These are phyloP conservation scores for Apodemia mormo DNA, from an alignment of 2,888 invertebrate genomes.

Conservation along the genomic window DNA sequence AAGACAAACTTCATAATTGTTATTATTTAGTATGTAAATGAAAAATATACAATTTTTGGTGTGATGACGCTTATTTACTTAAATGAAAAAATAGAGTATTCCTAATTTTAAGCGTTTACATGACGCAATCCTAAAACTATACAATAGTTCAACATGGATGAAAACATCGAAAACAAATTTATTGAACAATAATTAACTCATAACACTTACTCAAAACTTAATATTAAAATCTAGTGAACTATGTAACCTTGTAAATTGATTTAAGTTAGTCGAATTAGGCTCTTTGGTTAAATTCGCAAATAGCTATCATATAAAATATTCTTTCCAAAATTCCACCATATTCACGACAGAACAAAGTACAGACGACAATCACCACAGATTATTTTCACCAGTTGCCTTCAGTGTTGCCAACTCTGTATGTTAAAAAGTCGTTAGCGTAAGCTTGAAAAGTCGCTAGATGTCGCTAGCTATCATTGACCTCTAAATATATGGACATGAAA, in stretches of 20 bases:
- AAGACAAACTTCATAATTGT: slow-evolving; percentile 38
- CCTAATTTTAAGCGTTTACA: slow-evolving; percentile 63
- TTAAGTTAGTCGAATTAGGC: slow-evolving; percentile 39
- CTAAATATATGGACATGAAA: too few relatives aligned
- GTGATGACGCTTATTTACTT: slow-evolving; percentile 39
- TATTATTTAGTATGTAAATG: slow-evolving; percentile 23
- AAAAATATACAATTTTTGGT: slow-evolving; percentile 30
- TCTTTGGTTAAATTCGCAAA: slow-evolving; percentile 60
- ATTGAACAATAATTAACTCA: slow-evolving; percentile 49
- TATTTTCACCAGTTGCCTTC: too few relatives aligned
- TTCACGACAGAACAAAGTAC: slow-evolving; percentile 11
- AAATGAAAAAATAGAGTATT: slow-evolving; percentile 42
- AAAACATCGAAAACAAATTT: slow-evolving; percentile 73
- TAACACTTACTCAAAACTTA: slow-evolving; percentile 47
- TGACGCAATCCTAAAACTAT: slow-evolving; percentile 77
- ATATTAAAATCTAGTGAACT: background rate
- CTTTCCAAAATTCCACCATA: slow-evolving; percentile 47
- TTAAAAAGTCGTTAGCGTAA: too few relatives aligned
- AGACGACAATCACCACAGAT: too few relatives aligned
- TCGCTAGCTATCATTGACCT: too few relatives aligned
- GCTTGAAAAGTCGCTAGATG: too few relatives aligned
- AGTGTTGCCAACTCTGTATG: too few relatives aligned
- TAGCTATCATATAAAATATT: slow-evolving; percentile 61
- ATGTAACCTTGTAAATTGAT: slow-evolving; percentile 20
- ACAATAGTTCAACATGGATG: slow-evolving; percentile 63